Conservation (phyloP, 23 tunicate species). For the Ascidia mentula region DNA sequence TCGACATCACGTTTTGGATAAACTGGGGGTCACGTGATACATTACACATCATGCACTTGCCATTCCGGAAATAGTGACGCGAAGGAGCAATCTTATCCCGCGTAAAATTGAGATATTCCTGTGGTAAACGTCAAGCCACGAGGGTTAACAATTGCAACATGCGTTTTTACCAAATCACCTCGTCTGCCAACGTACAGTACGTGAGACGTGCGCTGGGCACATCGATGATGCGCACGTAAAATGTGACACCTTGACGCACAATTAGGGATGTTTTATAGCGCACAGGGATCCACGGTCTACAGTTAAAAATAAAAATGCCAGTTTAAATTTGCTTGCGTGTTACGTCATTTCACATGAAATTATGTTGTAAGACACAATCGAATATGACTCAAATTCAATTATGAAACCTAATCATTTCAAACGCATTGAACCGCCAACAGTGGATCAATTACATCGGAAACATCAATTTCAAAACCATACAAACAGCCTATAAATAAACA, state of each 20-base stretch:
- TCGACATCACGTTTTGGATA: not conserved
- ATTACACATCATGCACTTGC: constrained; percentile 9
- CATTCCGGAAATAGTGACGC: not conserved
- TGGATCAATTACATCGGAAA: too few relatives aligned
- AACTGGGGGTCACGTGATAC: not conserved
- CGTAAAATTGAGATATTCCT: not conserved
- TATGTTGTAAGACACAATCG: too few relatives aligned
- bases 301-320: too few relatives aligned
- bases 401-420: too few relatives aligned
- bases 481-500: too few relatives aligned
- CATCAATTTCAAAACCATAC: too few relatives aligned
- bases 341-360: too few relatives aligned
- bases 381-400: too few relatives aligned
- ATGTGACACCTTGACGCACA: constrained; percentile 1
- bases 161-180: not conserved
- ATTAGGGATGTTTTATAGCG: too few relatives aligned
- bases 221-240: not conserved
- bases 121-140: not conserved
- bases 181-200: not conserved
- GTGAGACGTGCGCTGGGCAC: not conserved
- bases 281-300: too few relatives aligned
- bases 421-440: too few relatives aligned
- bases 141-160: not conserved
- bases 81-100: not conserved
- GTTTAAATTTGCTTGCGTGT: too few relatives aligned